Evolutionary conservation across 2,888 invertebrate species (phyloP).

Genomic region (Meta bourneti): DNA sequence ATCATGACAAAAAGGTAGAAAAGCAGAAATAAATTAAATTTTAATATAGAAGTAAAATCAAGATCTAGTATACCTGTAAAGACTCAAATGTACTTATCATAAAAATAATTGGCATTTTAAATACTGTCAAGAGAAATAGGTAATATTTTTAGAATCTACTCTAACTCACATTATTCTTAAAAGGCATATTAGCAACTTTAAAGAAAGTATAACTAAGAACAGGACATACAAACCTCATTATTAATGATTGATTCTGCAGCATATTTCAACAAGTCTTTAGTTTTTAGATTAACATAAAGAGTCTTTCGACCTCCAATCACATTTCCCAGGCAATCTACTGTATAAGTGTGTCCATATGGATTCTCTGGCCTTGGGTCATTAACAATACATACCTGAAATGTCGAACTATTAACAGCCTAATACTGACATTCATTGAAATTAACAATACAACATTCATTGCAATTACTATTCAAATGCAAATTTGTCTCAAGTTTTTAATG

Average conservation of each 20-base stretch:
- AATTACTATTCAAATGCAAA: background rate
- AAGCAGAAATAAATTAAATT: too few species aligned
- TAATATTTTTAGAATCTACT: too few species aligned
- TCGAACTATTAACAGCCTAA: background rate
- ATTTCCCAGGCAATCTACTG: slow-evolving; percentile 93
- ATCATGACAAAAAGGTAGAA: too few species aligned
- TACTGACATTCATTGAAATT: background rate
- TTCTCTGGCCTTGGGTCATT: slow-evolving; percentile 91
- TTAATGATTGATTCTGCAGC: slow-evolving; percentile 89
- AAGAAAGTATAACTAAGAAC: too few species aligned
- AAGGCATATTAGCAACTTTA: too few species aligned
- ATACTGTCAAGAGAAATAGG: background rate
- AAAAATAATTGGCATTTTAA: background rate
- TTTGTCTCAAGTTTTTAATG: background rate
- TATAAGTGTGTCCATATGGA: slow-evolving; percentile 90
- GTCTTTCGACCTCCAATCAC: slow-evolving; percentile 89
- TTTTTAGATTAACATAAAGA: slow-evolving; percentile 93
- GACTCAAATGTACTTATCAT: background rate
- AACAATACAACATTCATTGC: background rate
- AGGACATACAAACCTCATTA: slow-evolving; percentile 83
- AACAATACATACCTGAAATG: slow-evolving; percentile 88
- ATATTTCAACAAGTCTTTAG: slow-evolving; percentile 87
- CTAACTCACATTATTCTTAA: too few species aligned
- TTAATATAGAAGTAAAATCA: too few species aligned
- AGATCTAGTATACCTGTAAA: too few species aligned